These are phyloP conservation scores for Planiliza haematocheilus DNA, from an alignment of 2,113 vertebrate genomes.

Conservation along the genomic window DNA sequence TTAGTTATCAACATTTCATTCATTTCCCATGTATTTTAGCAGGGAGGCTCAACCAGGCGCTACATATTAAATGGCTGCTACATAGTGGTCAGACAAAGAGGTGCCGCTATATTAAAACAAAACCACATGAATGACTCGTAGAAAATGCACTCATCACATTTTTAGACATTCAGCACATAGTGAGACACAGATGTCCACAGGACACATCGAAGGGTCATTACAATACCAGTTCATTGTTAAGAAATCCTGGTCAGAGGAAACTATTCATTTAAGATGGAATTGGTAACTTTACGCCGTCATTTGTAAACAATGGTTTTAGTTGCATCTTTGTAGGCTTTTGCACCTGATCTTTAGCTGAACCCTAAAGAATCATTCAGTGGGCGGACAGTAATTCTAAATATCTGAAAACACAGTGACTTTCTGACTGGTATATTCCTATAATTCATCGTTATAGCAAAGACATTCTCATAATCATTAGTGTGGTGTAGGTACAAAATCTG, in stretches of 20 bases:
- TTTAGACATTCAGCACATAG: conserved; percentile 78
- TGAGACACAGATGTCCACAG: conserved; percentile 83
- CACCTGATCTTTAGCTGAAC: conserved; percentile 56
- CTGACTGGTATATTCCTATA: conserved; percentile 59
- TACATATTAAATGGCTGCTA: conserved; percentile 77
- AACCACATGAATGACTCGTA: conserved; percentile 66
- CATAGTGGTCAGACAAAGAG: conserved; percentile 62
- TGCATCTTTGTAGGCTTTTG: conserved; percentile 63
- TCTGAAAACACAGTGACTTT: conserved; percentile 71
- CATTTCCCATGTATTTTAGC: conserved; percentile 38
- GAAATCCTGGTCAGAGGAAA: conserved; percentile 49
- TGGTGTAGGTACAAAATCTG: conserved; percentile 58
- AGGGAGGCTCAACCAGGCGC: conserved; percentile 61
- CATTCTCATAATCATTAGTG: conserved; percentile 66
- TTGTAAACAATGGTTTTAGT: conserved; percentile 73
- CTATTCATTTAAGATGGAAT: conserved; percentile 37
- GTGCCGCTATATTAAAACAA: conserved; percentile 53
- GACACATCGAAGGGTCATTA: conserved; percentile 83
- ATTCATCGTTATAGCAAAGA: conserved; percentile 54
- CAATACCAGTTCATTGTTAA: conserved; percentile 82
- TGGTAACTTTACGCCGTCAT: conserved; percentile 29
- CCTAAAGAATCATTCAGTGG: conserved; percentile 49
- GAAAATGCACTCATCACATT: conserved; percentile 66
- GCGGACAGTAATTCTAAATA: conserved; percentile 50
- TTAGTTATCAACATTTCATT: conserved; percentile 46